Percentiles rank a stretch among this genome's conserved stretches.
These are phyloP conservation scores for Xestoiulus laeticollis DNA, from an alignment of 2,888 invertebrate species.

Conservation along the genomic window DNA sequence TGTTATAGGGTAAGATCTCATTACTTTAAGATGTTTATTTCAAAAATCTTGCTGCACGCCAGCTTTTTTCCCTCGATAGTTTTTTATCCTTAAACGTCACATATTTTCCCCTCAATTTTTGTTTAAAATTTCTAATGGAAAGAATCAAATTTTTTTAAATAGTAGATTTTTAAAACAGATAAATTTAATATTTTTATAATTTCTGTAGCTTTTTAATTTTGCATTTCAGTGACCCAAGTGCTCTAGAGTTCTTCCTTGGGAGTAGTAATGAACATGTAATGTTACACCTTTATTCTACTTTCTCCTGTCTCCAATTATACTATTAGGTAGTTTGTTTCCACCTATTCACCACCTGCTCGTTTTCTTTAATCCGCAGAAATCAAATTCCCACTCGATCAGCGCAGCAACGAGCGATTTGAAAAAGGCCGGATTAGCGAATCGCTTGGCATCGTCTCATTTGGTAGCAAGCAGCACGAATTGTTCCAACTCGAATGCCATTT, in stretches of 20 bases:
- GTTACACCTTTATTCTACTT: slow-evolving; percentile 30
- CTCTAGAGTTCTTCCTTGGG: slow-evolving; percentile 49
- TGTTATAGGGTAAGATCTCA: slow-evolving; percentile 60
- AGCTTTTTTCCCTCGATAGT: neutral
- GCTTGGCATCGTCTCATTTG: slow-evolving; percentile 51
- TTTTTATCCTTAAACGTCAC: neutral
- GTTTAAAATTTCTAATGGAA: neutral
- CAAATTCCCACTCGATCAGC: slow-evolving; percentile 54
- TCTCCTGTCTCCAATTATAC: neutral
- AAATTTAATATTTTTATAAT: slow-evolving; percentile 14
- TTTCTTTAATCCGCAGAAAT: slow-evolving; percentile 47
- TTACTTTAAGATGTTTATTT: neutral
- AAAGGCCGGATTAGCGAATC: slow-evolving; percentile 40
- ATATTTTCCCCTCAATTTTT: neutral
- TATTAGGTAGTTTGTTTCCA: neutral
- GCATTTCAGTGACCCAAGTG: slow-evolving; percentile 49
- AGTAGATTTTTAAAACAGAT: neutral
- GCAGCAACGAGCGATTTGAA: neutral
- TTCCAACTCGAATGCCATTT: slow-evolving; percentile 47
- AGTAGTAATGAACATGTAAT: slow-evolving; percentile 49
- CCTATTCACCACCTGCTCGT: neutral
- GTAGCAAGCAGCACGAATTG: neutral
- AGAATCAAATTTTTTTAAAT: neutral
- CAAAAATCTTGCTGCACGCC: neutral
- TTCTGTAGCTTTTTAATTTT: slow-evolving; percentile 36